These are phyloP conservation scores for Dynastes tityus DNA, from an alignment of 2,888 invertebrate genomes.

Conservation along the genomic window DNA sequence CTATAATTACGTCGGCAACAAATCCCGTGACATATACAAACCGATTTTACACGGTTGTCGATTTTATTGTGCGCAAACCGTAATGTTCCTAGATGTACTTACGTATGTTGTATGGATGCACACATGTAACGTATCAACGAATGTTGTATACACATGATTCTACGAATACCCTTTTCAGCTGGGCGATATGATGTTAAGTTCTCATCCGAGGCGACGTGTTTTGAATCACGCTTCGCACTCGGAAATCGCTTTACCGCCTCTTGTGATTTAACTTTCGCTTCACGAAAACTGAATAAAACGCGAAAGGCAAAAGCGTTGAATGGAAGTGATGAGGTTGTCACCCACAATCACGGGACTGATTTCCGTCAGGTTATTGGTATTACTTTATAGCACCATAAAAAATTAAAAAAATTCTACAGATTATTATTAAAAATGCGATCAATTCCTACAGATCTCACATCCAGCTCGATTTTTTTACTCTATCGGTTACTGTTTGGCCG, in stretches of 20 bases:
- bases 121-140: constrained; percentile 3
- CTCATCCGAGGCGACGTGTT: constrained; percentile 13
- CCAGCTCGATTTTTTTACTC: too few relatives aligned
- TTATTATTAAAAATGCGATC: too few relatives aligned
- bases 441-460: too few relatives aligned
- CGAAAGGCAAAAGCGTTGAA: too few relatives aligned
- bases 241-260: constrained; percentile 14
- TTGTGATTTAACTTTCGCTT: constrained; percentile 17
- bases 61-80: constrained; percentile 22
- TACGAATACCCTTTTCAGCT: not conserved
- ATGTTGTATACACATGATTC: constrained; percentile 19
- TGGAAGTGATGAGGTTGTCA: too few relatives aligned
- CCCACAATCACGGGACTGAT: too few relatives aligned
- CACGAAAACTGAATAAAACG: not conserved
- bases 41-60: constrained; percentile 43
- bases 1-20: constrained; percentile 42
- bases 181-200: not conserved
- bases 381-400: too few relatives aligned
- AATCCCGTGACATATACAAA: constrained; percentile 25
- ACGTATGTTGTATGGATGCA: constrained; percentile 1
- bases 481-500: too few relatives aligned
- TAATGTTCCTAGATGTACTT: not conserved
- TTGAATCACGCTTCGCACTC: constrained; percentile 1
- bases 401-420: too few relatives aligned
- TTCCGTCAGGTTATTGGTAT: too few relatives aligned